Base-by-base conservation (phyloP, 1,140 invertebrate species). In the Orchestia grillus region DNA sequence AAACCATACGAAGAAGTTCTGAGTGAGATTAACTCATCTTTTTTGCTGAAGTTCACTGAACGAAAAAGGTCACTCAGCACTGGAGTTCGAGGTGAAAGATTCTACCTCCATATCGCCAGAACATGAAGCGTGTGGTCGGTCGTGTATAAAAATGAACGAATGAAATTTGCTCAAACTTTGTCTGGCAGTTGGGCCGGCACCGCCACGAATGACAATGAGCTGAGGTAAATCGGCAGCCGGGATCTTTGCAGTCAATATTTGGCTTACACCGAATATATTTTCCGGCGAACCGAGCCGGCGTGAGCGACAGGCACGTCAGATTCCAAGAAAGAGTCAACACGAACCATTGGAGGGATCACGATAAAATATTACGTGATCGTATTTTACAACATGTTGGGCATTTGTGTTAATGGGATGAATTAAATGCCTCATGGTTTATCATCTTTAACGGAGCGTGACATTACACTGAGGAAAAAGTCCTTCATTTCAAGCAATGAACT, bases 101-200 rank as follows among this genome's bases (percentile, higher is more conserved):
- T 94, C 92, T n/a, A n/a, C 41, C 44, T n/a, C 92, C 44, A 94
- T 94, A 94, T 94, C 44, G 43, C 43, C 43, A 42, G 92, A 94
- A 94, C 44, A 94, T 94, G 92, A 94, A 94, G 40, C 92, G 92
- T 45, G 92, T 44, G 92, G 92, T 94, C 44, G 92, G 43, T 44
- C 92, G 92, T 45, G 92, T 94, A 44, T 94, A 94, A 94, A 94
- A 94, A 45, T 45, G 92, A 94, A 94, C 92, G 92, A 47, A 94
- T 94, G 92, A 94, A 94, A 94, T 94, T 94, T 94, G 92, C 92
- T 94, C 92, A 94, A 94, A 94, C 92, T 94, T 94, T 94, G 92
- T 94, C 92, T 94, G 92, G 92, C 92, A 94, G 92, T 94, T 94
- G 92, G 92, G 92, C 92, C 92, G 43, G 44, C 92, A 94, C 92